These are phyloP conservation scores for Anthrax anthrax DNA, from an alignment of 2,888 invertebrate species.

Conservation along the genomic window DNA sequence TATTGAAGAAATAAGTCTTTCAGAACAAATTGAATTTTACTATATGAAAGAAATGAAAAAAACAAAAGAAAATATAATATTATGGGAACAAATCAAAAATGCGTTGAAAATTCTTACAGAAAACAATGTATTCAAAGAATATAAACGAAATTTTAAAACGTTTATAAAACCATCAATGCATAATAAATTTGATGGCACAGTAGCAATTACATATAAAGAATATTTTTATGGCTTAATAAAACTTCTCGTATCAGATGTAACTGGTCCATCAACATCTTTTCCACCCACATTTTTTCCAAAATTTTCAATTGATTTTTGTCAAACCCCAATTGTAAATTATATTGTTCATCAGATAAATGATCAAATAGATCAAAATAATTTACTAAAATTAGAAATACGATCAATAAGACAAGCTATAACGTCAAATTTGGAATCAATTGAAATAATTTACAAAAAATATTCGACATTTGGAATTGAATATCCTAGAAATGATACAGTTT, in stretches of 20 bases:
- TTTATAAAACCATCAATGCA: background rate
- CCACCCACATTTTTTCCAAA: slow-evolving; percentile 6
- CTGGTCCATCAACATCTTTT: background rate
- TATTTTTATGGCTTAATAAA: background rate
- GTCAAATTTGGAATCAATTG: background rate
- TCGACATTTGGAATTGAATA: background rate
- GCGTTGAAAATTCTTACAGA: background rate
- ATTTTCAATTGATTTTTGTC: slow-evolving; percentile 1
- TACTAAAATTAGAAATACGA: slow-evolving; percentile 1
- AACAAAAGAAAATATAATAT: background rate
- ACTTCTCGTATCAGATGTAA: background rate
- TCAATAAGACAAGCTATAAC: slow-evolving; percentile 4
- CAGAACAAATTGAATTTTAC: background rate
- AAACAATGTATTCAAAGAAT: background rate
- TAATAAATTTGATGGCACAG: too few relatives aligned
- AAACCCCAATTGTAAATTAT: slow-evolving; percentile 1
- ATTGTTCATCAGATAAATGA: background rate
- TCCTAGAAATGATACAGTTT: background rate
- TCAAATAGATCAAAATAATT: background rate
- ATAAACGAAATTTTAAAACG: background rate
- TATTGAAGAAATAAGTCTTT: background rate
- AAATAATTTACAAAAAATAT: slow-evolving; percentile 1
- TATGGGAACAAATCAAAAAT: background rate
- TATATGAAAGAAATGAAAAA: background rate
- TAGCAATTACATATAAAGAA: background rate